Evolutionary conservation across 2,113 vertebrate species (phyloP).

Genomic region (Barnardius zonarius): DNA sequence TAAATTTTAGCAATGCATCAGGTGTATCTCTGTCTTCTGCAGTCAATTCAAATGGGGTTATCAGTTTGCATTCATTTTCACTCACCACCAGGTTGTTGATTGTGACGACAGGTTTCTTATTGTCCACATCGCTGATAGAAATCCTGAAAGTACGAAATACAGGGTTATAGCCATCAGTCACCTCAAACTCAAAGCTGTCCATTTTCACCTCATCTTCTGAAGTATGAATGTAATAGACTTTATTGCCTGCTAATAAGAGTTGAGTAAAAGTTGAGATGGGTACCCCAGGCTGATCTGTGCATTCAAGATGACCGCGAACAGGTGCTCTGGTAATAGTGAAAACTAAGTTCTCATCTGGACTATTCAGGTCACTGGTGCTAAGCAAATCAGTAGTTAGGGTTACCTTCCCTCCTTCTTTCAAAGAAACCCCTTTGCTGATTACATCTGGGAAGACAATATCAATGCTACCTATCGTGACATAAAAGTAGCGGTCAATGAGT

Average conservation of each 20-base stretch:
- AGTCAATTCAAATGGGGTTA: slow-evolving; percentile 94
- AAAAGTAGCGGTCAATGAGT: slow-evolving; percentile 95
- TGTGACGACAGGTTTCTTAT: slow-evolving; percentile 92
- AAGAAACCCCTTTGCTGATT: slow-evolving; percentile 90
- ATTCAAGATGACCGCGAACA: slow-evolving; percentile 88
- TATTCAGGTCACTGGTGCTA: slow-evolving; percentile 94
- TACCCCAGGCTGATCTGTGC: slow-evolving; percentile 85
- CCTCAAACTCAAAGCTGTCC: slow-evolving; percentile 97
- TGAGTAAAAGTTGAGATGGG: slow-evolving; percentile 91
- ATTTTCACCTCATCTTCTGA: slow-evolving; percentile 92
- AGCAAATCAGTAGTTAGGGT: slow-evolving; percentile 93
- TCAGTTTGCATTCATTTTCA: slow-evolving; percentile 87
- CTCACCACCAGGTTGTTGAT: slow-evolving; percentile 83
- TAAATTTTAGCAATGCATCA: slow-evolving; percentile 83
- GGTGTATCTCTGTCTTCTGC: slow-evolving; percentile 90
- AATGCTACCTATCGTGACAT: slow-evolving; percentile 86
- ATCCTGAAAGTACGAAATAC: slow-evolving; percentile 95
- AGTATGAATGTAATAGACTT: slow-evolving; percentile 94
- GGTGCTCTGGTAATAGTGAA: slow-evolving; percentile 93
- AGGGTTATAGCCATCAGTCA: slow-evolving; percentile 92
- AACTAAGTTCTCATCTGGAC: slow-evolving; percentile 91
- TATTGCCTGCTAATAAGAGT: slow-evolving; percentile 92
- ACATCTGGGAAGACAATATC: slow-evolving; percentile 94
- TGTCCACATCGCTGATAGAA: slow-evolving; percentile 93
- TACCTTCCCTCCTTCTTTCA: slow-evolving; percentile 92